Percentiles rank a stretch among this genome's conserved stretches.
phyloP scores from a whole-genome alignment of 2,797 vertebrate species.

The Characodon lateralis region DNA sequence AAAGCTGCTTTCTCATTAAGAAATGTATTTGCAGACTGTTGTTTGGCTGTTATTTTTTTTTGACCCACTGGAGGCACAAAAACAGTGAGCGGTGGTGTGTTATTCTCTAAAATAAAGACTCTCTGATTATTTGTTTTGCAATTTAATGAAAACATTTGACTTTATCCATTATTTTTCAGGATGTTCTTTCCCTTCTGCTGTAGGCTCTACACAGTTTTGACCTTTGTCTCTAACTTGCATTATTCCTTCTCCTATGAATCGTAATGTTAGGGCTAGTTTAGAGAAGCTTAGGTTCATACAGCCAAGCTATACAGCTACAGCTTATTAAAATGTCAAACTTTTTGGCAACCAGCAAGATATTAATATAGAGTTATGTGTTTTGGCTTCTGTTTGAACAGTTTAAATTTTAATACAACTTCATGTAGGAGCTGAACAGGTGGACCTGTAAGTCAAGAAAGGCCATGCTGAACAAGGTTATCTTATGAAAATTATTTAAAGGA shows the following conservation, averaged over 20 bases:
- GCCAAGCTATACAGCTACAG: background rate
- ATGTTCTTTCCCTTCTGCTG: background rate
- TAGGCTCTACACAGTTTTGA: background rate
- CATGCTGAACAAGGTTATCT: background rate
- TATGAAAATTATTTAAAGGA: background rate
- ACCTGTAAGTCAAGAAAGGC: no score
- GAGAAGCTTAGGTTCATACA: background rate
- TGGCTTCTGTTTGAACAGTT: background rate
- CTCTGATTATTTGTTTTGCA: background rate
- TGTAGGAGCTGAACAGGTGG: background rate
- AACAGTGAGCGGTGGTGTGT: background rate
- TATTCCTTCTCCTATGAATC: background rate
- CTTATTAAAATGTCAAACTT: background rate
- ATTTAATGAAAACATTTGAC: background rate
- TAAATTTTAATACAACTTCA: background rate
- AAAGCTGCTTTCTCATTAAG: constrained; percentile 1
- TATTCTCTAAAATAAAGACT: background rate
- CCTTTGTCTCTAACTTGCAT: background rate
- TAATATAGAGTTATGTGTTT: background rate
- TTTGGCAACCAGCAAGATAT: background rate
- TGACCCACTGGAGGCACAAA: background rate
- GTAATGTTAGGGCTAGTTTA: background rate
- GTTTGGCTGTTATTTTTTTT: constrained; percentile 3
- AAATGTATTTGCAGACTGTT: constrained; percentile 2
- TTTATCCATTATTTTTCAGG: background rate